Evolutionary conservation across 2,888 invertebrate genomes (phyloP).

Genomic region (Abscondita cerata): DNA sequence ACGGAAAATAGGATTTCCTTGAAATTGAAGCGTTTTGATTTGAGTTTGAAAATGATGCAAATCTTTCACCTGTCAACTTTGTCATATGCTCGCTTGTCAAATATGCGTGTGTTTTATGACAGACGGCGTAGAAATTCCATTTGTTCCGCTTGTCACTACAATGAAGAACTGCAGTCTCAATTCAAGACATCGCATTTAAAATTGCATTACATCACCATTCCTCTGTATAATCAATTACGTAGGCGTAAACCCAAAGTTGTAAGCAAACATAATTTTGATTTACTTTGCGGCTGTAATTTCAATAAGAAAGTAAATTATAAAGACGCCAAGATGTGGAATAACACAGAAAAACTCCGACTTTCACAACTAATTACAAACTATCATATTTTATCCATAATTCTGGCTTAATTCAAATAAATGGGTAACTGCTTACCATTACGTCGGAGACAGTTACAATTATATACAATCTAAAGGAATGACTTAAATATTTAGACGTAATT

Average conservation of each 20-base stretch:
- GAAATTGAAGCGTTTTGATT: slow-evolving; percentile 35
- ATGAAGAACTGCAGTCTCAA: slow-evolving; percentile 47
- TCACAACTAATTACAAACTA: too few species aligned
- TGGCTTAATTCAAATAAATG: too few species aligned
- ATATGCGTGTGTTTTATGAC: slow-evolving; percentile 50
- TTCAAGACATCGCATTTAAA: slow-evolving; percentile 34
- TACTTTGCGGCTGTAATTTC: slow-evolving; percentile 34
- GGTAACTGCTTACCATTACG: too few species aligned
- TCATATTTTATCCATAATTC: too few species aligned
- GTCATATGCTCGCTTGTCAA: slow-evolving; percentile 50
- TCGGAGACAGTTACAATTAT: too few species aligned
- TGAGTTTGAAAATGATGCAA: slow-evolving; percentile 46
- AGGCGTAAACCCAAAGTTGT: slow-evolving; percentile 40
- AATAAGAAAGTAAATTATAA: slow-evolving; percentile 30
- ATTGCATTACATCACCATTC: slow-evolving; percentile 31
- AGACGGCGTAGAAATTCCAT: slow-evolving; percentile 49
- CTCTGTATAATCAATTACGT: slow-evolving; percentile 43
- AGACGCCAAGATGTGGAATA: too few species aligned
- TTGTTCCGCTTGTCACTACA: slow-evolving; percentile 54
- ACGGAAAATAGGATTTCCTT: slow-evolving; percentile 34
- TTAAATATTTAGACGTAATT: too few species aligned
- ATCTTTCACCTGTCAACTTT: slow-evolving; percentile 47
- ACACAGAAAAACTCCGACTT: too few species aligned
- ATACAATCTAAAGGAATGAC: too few species aligned
- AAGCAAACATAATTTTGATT: slow-evolving; percentile 43